Base-by-base conservation (phyloP, 2,888 invertebrate genomes). In the Chamaedrilus cognettii region DNA sequence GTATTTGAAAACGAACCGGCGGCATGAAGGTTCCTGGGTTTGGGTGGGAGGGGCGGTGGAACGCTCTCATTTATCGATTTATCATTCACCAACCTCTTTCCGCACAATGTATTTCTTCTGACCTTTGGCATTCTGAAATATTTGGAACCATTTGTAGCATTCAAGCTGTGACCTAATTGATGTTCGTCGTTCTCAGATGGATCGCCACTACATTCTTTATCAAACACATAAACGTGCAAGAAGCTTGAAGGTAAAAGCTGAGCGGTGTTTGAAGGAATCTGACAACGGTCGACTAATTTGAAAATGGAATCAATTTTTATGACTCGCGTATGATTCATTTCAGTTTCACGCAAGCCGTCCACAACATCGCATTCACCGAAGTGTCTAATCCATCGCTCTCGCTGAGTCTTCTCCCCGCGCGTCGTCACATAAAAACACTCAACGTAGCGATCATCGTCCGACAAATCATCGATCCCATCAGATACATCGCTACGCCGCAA, bases 11-110 rank as follows among this genome's bases (percentile, higher is more conserved):
- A 42, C 19, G 19, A 42, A 42, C 42, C 42, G 19, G 19, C 60
- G 3, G 68, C 66, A 5, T 73, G 70, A 2, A 74, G 68, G 52
- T 70, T 60, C 11, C 62, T 69, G 1, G 74, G 74, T 60, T 75
- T 75, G 2, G 75, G 75, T 23, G 75, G 75, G 11, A 75, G 64
- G 11, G 75, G 72, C 5, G 73, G 75, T 7, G 75, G 73, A 35
- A 70, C 63, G 4, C 52, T 28, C 31, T 64, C 64, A 52, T 56
- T n/a, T 32, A 7, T n/a, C 3, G 11, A 26, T 59, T 5, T 33
- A 26, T 4, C 19, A 11, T 59, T 59, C 32, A 26, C 7, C 7
- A 3, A 61, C 7, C 15, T 19, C 19, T 49, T 61, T 49, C 26
- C 3, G 3, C n/a, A 61, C 26, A 30, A 23, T 5, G 4, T 32